Conservation (phyloP, 2,113 vertebrate genomes). For the Macaca nemestrina region DNA sequence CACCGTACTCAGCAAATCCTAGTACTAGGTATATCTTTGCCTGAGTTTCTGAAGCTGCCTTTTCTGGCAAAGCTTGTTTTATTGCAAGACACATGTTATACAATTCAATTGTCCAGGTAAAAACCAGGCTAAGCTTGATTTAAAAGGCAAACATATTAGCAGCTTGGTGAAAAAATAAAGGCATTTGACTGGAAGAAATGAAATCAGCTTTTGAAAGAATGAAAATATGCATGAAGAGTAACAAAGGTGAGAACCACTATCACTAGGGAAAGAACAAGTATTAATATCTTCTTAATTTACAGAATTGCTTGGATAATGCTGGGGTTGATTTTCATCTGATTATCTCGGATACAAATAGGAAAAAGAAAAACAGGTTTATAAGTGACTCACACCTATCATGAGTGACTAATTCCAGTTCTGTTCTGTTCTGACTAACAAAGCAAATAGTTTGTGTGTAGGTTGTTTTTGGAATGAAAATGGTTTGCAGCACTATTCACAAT, state of each 20-base stretch:
- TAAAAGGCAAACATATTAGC: background rate
- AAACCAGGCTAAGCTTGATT: background rate
- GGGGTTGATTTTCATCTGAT: background rate
- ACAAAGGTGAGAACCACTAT: background rate
- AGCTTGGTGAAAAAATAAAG: background rate
- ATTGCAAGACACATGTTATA: background rate
- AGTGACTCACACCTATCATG: background rate
- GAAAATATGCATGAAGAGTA: background rate
- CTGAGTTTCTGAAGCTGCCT: constrained; percentile 33
- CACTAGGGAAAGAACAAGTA: fast-evolving
- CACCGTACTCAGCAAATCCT: constrained; percentile 71
- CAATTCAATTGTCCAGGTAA: background rate
- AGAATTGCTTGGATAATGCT: background rate
- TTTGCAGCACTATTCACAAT: background rate
- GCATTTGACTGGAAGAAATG: background rate
- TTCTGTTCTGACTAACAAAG: background rate
- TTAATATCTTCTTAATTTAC: too few species aligned
- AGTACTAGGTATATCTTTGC: constrained; percentile 55
- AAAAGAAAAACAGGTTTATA: background rate
- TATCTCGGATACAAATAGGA: background rate
- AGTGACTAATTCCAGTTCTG: background rate
- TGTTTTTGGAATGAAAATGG: background rate
- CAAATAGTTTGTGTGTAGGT: background rate
- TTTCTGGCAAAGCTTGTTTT: constrained; percentile 6
- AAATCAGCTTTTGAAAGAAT: background rate